These are phyloP conservation scores for Drosophila aff. DNA, from an alignment of 1,140 invertebrate genomes.

Conservation along the genomic window DNA sequence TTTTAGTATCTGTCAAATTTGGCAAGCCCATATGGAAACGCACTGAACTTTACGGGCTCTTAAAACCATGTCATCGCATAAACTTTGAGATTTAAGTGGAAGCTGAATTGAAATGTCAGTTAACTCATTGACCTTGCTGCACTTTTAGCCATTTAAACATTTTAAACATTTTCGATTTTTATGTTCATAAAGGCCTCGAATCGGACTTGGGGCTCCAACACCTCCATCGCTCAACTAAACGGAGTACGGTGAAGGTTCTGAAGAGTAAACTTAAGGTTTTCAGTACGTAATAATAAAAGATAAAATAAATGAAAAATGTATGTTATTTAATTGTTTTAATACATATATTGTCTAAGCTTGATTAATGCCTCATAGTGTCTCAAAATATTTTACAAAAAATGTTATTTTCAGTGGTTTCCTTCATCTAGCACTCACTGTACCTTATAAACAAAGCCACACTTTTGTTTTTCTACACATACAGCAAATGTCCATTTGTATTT, in stretches of 20 bases:
- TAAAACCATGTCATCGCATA: conserved; percentile 10
- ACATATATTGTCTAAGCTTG: no score
- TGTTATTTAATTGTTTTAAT: no score
- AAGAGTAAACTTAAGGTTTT: background rate
- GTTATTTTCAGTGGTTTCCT: background rate
- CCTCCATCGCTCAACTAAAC: conserved; percentile 10
- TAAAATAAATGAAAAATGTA: no score
- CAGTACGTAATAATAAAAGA: no score
- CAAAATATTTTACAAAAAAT: no score
- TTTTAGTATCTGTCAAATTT: conserved; percentile 21
- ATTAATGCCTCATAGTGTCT: no score
- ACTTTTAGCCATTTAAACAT: conserved; percentile 35
- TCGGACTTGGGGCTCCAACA: conserved; percentile 10
- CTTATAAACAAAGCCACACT: conserved; percentile 30
- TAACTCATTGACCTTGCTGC: conserved; percentile 45
- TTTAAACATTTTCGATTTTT: conserved; percentile 38
- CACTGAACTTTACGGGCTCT: conserved; percentile 4
- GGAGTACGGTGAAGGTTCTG: background rate
- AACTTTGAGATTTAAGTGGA: conserved; percentile 15
- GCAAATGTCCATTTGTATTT: conserved; percentile 3
- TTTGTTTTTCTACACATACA: conserved; percentile 34
- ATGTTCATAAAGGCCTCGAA: conserved; percentile 34
- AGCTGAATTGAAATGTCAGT: conserved; percentile 35
- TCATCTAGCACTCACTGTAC: background rate
- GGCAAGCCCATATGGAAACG: background rate